These are phyloP conservation scores for Myrmophylax atrothorax DNA, from an alignment of 2,113 vertebrate genomes.

Conservation along the genomic window DNA sequence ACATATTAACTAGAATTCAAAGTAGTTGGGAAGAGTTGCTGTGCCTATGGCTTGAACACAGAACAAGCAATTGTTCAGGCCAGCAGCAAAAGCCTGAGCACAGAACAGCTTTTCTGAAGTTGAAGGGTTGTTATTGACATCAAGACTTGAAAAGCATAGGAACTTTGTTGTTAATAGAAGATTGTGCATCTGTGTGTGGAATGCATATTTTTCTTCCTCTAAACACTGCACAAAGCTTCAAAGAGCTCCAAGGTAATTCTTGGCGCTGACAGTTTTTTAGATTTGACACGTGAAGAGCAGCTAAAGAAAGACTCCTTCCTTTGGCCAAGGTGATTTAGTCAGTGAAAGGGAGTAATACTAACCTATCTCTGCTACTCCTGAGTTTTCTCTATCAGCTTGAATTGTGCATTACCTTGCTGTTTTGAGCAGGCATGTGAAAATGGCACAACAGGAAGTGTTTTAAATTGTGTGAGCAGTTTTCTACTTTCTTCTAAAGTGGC, in stretches of 20 bases:
- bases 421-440: background rate
- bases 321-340: background rate
- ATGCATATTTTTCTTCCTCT: background rate
- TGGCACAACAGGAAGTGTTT: background rate
- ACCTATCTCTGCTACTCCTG: background rate
- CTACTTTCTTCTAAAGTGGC: background rate
- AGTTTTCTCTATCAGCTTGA: background rate
- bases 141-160: background rate
- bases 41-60: background rate
- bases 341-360: background rate
- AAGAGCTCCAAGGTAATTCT: background rate
- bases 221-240: background rate
- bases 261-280: background rate
- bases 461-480: background rate
- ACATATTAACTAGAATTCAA: slow-evolving; percentile 12
- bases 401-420: background rate
- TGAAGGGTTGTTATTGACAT: background rate
- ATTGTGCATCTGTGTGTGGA: background rate
- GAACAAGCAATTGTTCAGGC: background rate
- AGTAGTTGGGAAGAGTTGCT: background rate
- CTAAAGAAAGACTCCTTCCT: background rate
- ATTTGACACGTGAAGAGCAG: background rate
- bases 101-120: background rate
- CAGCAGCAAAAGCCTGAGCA: background rate
- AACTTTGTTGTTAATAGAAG: background rate